Evolutionary conservation across 37 sponge, comb jelly and placozoan genomes (phyloP), one percentile per base, ranked within the genome.

Genomic region (Hormiphora californensis): DNA sequence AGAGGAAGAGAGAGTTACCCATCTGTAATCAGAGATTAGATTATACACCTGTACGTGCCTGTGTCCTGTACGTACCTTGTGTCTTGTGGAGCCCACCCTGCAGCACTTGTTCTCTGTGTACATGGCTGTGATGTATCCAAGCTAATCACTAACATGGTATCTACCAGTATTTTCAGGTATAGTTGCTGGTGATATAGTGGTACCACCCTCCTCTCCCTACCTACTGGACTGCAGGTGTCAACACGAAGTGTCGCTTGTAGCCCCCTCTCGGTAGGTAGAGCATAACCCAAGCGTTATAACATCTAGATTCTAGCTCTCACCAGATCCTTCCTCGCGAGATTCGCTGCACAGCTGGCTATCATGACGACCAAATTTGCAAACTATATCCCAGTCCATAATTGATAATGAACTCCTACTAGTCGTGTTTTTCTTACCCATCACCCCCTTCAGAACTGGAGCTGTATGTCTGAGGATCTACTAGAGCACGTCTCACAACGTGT

Each of bases 161-260:
- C 81, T 73, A 73, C 40, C n/a, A 73, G 81, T 73, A 28, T 73
- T 73, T 73, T 43, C 81, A 73, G 81, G 81, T 2, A 73, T 73
- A 1, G 35, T 73, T n/a, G 12, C 81, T 23, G 81, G 81, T 23
- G 81, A 73, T 4, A 22, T 73, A 1, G 35, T n/a, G 23, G 46
- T 5, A 1, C 68, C 46, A 43, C 2, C 81, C 7, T 30, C 61
- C 5, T 23, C 7, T 39, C n/a, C n/a, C n/a, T n/a, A n/a, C n/a
- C n/a, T n/a, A n/a, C n/a, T n/a, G n/a, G n/a, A n/a, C n/a, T n/a
- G n/a, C n/a, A n/a, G n/a, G n/a, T n/a, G n/a, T n/a, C n/a, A n/a
- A 73, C 81, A 7, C 40, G 81, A 33, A 73, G 81, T 73, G 81
- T 73, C 23, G 81, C 81, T 41, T 73, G 81, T 40, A 73, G 81